These are phyloP conservation scores for Orius insidiosus DNA, from an alignment of 1,140 invertebrate species.

Conservation along the genomic window DNA sequence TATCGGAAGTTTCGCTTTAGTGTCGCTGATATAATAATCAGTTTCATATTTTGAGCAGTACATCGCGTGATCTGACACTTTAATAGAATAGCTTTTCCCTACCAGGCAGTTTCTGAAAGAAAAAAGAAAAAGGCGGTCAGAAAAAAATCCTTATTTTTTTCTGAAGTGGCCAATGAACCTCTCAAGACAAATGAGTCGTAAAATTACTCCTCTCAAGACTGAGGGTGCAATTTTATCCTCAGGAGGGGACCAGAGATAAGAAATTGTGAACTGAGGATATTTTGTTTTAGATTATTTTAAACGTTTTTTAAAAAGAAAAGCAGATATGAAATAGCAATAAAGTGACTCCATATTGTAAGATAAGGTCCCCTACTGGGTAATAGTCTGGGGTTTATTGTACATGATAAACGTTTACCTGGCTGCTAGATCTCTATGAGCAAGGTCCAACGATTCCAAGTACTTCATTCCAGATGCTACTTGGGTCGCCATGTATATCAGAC, in stretches of 20 bases:
- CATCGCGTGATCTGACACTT: constrained; percentile 81
- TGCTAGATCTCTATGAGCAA: constrained; percentile 60
- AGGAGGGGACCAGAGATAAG: no score
- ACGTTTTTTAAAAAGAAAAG: no score
- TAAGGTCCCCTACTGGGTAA: no score
- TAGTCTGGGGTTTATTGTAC: no score
- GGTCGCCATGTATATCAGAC: no score
- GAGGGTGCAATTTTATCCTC: no score
- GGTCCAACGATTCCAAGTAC: constrained; percentile 56
- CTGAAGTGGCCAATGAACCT: not conserved
- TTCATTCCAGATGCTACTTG: constrained; percentile 80
- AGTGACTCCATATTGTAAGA: no score
- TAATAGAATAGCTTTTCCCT: constrained; percentile 57
- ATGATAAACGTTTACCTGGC: constrained; percentile 58
- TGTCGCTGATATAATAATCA: constrained; percentile 71
- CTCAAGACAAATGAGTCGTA: constrained; percentile 2
- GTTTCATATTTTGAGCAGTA: constrained; percentile 62
- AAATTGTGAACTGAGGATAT: no score
- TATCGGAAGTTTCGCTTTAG: constrained; percentile 61
- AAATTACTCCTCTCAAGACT: not conserved
- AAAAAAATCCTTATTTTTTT: no score
- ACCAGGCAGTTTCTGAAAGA: constrained; percentile 70
- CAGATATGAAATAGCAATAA: no score
- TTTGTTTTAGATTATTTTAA: no score
- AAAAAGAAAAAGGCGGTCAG: constrained; percentile 42